phyloP scores from a whole-genome alignment of 2,797 vertebrate genomes.

The Xenops minutus region DNA sequence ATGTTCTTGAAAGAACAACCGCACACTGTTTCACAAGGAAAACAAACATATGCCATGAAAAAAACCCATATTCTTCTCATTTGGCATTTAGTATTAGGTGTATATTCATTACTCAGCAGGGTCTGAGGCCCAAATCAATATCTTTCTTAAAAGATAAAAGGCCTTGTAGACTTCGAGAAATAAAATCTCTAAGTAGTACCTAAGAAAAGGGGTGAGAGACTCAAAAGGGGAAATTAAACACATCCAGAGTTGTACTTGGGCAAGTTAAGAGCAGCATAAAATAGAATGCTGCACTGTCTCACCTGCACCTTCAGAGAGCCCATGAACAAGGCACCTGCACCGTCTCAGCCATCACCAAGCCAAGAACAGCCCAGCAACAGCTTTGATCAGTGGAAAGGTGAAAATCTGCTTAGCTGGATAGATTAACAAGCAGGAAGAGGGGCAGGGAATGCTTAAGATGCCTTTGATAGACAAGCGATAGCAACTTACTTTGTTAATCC shows the following conservation, averaged over 20 bases:
- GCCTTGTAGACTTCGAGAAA: background rate
- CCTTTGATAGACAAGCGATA: background rate
- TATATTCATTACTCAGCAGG: background rate
- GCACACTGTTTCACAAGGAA: background rate
- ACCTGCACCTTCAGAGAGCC: background rate
- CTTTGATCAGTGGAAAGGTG: background rate
- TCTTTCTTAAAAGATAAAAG: background rate
- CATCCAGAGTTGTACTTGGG: background rate
- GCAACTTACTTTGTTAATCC: background rate
- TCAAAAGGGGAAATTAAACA: background rate
- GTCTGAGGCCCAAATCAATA: background rate
- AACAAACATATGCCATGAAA: background rate
- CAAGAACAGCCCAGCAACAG: background rate
- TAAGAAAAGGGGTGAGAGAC: background rate
- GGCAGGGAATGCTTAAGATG: background rate
- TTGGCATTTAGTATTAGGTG: background rate
- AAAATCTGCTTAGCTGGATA: background rate
- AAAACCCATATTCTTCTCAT: accelerated
- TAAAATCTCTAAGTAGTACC: background rate
- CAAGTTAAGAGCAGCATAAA: background rate
- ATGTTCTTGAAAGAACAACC: background rate
- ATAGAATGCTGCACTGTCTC: background rate
- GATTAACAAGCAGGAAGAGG: background rate
- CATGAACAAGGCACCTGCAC: background rate
- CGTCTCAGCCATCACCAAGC: background rate